Conservation (phyloP, 2,888 invertebrate genomes). For the Cactoblastis cactorum region DNA sequence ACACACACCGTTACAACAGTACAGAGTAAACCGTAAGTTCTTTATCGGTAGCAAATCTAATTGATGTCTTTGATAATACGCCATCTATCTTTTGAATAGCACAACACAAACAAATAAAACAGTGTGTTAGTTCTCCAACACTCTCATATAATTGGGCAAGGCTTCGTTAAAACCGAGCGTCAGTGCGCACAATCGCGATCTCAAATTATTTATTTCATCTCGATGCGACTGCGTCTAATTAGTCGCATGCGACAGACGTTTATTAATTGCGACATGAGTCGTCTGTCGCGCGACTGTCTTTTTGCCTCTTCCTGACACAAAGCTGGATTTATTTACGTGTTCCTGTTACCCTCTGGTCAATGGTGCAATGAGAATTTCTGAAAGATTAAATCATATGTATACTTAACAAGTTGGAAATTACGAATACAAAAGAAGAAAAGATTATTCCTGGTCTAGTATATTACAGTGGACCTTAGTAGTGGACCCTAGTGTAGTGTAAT, state of each 20-base stretch:
- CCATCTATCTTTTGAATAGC: neutral
- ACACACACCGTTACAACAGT: neutral
- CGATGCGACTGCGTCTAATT: slow-evolving; percentile 63
- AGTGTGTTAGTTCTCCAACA: neutral
- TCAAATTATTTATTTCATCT: slow-evolving; percentile 57
- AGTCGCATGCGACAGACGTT: slow-evolving; percentile 66
- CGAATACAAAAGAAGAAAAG: neutral
- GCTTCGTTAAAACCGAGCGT: slow-evolving; percentile 36
- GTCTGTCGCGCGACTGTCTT: slow-evolving; percentile 43
- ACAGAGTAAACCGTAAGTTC: neutral
- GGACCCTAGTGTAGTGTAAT: too few species aligned
- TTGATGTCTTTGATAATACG: neutral
- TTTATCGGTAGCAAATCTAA: neutral
- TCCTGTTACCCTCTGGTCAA: neutral
- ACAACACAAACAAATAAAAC: neutral
- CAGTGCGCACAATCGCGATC: slow-evolving; percentile 36
- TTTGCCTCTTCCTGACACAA: slow-evolving; percentile 50
- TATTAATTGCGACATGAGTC: slow-evolving; percentile 75
- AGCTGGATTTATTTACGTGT: slow-evolving; percentile 25
- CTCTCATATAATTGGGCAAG: slow-evolving; percentile 5
- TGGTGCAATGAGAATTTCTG: neutral
- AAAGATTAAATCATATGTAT: neutral
- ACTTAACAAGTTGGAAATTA: neutral
- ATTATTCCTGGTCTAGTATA: too few species aligned
- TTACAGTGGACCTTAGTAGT: too few species aligned